Evolutionary conservation across 2,888 invertebrate species (phyloP).

Genomic region (Hedychridium roseum): DNA sequence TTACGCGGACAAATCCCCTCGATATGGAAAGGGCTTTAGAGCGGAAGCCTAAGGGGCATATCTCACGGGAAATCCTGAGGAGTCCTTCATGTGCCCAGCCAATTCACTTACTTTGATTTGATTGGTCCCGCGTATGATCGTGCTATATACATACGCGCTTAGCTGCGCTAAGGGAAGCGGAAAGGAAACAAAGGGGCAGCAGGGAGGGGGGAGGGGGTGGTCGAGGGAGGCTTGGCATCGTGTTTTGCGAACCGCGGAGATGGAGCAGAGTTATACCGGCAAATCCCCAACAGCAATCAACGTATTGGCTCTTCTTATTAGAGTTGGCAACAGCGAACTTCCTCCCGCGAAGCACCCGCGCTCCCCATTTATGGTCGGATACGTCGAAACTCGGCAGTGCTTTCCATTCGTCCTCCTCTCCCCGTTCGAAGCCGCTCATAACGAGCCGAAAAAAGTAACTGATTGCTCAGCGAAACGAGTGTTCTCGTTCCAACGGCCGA

Average conservation of each 20-base stretch:
- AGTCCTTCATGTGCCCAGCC: slow-evolving; percentile 42
- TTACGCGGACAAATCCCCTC: slow-evolving; percentile 9
- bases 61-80: slow-evolving; percentile 29
- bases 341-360: slow-evolving; percentile 17
- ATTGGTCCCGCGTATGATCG: slow-evolving; percentile 55
- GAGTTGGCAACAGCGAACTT: slow-evolving; percentile 50
- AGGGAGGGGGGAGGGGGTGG: slow-evolving; percentile 15
- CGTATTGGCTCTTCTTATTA: slow-evolving; percentile 58
- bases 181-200: slow-evolving; percentile 17
- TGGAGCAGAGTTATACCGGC: slow-evolving; percentile 38
- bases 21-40: slow-evolving; percentile 13
- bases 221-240: slow-evolving; percentile 41
- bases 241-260: slow-evolving; percentile 53
- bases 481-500: too few relatives aligned
- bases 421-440: slow-evolving; percentile 16
- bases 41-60: slow-evolving; percentile 33
- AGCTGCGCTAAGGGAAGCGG: slow-evolving; percentile 1
- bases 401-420: slow-evolving; percentile 23
- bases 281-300: slow-evolving; percentile 51
- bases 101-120: slow-evolving; percentile 64
- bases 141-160: slow-evolving; percentile 24
- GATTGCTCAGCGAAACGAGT: slow-evolving; percentile 18
- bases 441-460: slow-evolving; percentile 24
- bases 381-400: slow-evolving; percentile 29
- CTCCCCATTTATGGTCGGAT: slow-evolving; percentile 38